These are phyloP conservation scores for Dusona sp. DNA, from an alignment of 2,888 invertebrate genomes.

Conservation along the genomic window DNA sequence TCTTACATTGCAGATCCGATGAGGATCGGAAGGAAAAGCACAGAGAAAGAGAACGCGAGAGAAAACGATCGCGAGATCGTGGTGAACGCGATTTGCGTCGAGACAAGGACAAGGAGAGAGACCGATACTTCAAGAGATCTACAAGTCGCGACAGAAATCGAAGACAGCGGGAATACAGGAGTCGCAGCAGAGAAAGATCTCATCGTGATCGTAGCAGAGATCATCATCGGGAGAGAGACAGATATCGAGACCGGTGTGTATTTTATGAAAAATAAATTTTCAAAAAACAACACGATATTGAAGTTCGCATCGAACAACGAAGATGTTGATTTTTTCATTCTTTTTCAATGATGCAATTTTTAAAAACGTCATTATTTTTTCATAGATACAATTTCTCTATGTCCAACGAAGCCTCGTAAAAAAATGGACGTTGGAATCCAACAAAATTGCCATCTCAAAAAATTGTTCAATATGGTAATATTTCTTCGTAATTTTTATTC, in stretches of 20 bases:
- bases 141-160: constrained; percentile 79
- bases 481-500: too few relatives aligned
- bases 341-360: not conserved
- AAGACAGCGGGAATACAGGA: constrained; percentile 82
- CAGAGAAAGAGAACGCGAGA: constrained; percentile 79
- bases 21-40: constrained; percentile 82
- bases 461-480: too few relatives aligned
- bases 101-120: constrained; percentile 78
- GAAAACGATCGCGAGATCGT: constrained; percentile 75
- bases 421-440: too few relatives aligned
- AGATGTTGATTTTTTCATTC: not conserved
- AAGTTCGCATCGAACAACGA: not conserved
- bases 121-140: constrained; percentile 77
- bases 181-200: constrained; percentile 82
- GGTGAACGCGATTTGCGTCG: constrained; percentile 75
- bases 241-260: constrained; percentile 80
- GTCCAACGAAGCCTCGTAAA: too few relatives aligned
- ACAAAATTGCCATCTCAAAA: too few relatives aligned
- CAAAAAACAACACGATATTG: not conserved
- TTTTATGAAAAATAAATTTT: not conserved
- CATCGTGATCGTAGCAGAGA: constrained; percentile 81
- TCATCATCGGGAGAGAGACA: constrained; percentile 81
- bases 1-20: constrained; percentile 82
- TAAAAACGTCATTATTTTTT: not conserved
- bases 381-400: not conserved